Evolutionary conservation across 2,113 vertebrate genomes (phyloP).

Genomic region (Eublepharis macularius): DNA sequence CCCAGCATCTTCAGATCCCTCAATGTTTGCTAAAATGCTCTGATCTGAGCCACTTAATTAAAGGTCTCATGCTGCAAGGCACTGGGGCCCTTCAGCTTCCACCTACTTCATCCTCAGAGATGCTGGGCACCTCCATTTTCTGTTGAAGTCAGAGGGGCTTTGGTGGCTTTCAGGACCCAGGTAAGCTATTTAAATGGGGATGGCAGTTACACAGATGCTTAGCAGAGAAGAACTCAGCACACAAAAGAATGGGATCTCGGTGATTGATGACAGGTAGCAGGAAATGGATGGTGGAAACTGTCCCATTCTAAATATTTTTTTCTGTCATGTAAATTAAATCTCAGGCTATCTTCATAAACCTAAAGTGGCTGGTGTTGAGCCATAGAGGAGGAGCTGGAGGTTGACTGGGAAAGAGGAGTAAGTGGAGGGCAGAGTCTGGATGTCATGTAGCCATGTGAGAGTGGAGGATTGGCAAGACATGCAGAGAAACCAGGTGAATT

Average conservation of each 20-base stretch:
- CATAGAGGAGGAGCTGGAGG: neutral
- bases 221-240: neutral
- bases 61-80: neutral
- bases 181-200: neutral
- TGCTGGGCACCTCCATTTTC: neutral
- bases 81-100: neutral
- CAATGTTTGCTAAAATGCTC: neutral
- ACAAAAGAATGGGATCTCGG: neutral
- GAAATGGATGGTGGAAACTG: too few species aligned
- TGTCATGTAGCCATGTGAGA: too few species aligned
- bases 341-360: neutral
- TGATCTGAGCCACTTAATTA: constrained; percentile 10
- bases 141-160: neutral
- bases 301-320: neutral
- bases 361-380: neutral
- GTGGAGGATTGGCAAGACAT: neutral
- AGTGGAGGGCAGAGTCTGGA: neutral
- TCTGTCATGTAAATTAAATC: too few species aligned
- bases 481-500: neutral
- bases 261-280: neutral
- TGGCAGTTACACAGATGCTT: neutral
- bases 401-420: neutral
- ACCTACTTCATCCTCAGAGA: neutral
- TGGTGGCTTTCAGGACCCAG: neutral
- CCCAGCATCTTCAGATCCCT: constrained; percentile 10